Conservation (phyloP, 1,140 invertebrate genomes). For the Episyrphus balteatus region DNA sequence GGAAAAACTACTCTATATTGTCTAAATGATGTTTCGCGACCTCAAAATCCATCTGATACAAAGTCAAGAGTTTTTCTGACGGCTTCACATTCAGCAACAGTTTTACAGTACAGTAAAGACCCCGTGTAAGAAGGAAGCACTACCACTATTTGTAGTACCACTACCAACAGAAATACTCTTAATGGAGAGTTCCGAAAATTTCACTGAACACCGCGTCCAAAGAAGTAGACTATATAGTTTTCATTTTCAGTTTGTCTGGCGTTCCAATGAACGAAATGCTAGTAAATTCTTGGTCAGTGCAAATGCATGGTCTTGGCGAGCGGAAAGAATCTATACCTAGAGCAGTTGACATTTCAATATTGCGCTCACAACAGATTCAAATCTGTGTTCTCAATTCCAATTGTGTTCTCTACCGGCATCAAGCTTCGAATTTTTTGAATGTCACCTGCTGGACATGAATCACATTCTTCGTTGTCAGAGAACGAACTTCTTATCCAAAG, state of each 20-base stretch:
- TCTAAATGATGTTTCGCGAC: conserved; percentile 43
- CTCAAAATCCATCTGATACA: conserved; percentile 37
- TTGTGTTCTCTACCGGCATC: conserved; percentile 52
- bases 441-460: neutral
- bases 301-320: conserved; percentile 39
- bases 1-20: conserved; percentile 60
- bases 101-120: conserved; percentile 66
- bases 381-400: conserved; percentile 59
- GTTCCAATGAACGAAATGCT: conserved; percentile 54
- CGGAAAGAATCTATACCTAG: conserved; percentile 36
- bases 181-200: conserved; percentile 35
- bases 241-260: conserved; percentile 53
- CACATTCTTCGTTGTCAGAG: conserved; percentile 4
- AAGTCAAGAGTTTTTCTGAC: conserved; percentile 56
- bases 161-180: conserved; percentile 35
- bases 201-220: conserved; percentile 33
- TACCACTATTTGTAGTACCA: conserved; percentile 56
- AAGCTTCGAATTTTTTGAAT: conserved; percentile 31
- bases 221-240: conserved; percentile 44
- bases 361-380: conserved; percentile 61
- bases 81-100: conserved; percentile 69
- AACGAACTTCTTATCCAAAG: conserved; percentile 35
- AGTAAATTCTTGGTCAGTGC: conserved; percentile 54
- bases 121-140: conserved; percentile 55
- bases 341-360: conserved; percentile 45